These are phyloP conservation scores for Rutpela maculata DNA, from an alignment of 2,888 invertebrate genomes.

Conservation along the genomic window DNA sequence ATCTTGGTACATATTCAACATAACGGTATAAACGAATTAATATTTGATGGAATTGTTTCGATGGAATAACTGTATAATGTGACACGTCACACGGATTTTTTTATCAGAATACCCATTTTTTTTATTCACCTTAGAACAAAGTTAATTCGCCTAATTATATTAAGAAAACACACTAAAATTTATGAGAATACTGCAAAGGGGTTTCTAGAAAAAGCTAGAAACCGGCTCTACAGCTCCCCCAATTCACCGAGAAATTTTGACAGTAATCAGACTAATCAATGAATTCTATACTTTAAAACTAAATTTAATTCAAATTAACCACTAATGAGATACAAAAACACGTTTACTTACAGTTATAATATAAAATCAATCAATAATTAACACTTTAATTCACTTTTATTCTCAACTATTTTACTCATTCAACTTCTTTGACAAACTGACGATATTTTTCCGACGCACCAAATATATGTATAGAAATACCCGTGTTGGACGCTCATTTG, in stretches of 20 bases:
- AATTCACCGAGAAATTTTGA: slow-evolving; percentile 6
- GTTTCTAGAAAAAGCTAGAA: slow-evolving; percentile 32
- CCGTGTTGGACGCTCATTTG: slow-evolving; percentile 80
- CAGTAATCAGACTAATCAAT: slow-evolving; percentile 9
- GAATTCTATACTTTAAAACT: not conserved
- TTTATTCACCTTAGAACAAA: no score
- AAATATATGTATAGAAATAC: slow-evolving; percentile 66
- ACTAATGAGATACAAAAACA: not conserved
- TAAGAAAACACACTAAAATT: slow-evolving; percentile 7
- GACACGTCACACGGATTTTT: slow-evolving; percentile 44
- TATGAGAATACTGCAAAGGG: not conserved
- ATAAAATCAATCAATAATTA: slow-evolving; percentile 37
- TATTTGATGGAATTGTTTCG: not conserved
- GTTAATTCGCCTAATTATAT: not conserved
- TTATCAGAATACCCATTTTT: not conserved
- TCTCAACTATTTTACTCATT: slow-evolving; percentile 23
- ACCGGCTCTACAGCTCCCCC: not conserved
- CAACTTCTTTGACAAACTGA: slow-evolving; percentile 55
- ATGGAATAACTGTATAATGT: slow-evolving; percentile 37
- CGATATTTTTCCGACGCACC: slow-evolving; percentile 57
- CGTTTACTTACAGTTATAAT: slow-evolving; percentile 4
- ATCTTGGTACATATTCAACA: slow-evolving; percentile 37
- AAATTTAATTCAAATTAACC: not conserved
- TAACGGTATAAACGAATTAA: slow-evolving; percentile 18
- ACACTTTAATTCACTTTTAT: slow-evolving; percentile 40